Conservation (phyloP, 2,113 vertebrate species). For the Eulemur macaco region DNA sequence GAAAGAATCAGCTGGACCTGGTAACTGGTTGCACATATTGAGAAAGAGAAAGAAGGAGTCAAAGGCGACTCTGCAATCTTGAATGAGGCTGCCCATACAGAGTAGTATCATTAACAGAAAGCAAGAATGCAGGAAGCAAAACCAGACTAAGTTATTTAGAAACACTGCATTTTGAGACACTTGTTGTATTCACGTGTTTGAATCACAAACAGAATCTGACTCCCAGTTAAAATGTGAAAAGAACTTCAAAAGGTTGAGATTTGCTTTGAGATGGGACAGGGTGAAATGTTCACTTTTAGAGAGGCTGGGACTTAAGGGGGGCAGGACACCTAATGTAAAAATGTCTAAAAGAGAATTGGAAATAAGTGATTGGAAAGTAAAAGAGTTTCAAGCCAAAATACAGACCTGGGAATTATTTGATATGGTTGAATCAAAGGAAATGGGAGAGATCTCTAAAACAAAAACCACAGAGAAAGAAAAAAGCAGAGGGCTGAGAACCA, state of each 20-base stretch:
- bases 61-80: not conserved
- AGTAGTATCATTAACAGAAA: not conserved
- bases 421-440: not conserved
- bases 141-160: not conserved
- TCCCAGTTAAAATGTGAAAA: not conserved
- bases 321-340: not conserved
- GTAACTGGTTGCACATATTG: not conserved
- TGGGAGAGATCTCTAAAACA: not conserved
- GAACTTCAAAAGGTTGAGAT: not conserved
- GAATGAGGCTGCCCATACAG: not conserved
- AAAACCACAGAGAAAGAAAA: not conserved
- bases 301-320: not conserved
- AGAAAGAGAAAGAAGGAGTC: not conserved
- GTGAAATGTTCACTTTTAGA: not conserved
- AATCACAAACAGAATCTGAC: not conserved
- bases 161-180: not conserved
- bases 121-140: not conserved
- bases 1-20: not conserved
- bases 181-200: not conserved
- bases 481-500: not conserved
- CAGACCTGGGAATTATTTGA: not conserved
- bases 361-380: not conserved
- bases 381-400: not conserved
- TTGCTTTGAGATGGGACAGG: not conserved
- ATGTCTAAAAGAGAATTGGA: not conserved